Percentiles rank a stretch among this genome's conserved stretches.
Evolutionary conservation across 2,888 invertebrate genomes (phyloP).

Genomic region (Platypus cylindrus): DNA sequence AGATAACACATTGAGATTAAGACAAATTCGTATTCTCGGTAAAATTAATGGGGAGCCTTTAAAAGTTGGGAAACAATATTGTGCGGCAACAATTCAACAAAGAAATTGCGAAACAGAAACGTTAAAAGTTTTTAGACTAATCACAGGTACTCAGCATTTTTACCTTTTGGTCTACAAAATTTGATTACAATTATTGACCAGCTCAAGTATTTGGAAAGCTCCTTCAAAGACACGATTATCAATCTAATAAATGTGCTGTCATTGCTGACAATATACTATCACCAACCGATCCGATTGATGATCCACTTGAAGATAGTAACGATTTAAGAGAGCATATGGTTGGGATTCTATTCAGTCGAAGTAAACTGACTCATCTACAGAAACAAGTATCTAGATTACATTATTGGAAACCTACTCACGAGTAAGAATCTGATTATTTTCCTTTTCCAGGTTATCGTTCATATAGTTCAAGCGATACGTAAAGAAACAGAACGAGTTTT

Average conservation of each 20-base stretch:
- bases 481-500: conserved; percentile 76
- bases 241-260: conserved; percentile 19
- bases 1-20: conserved; percentile 76
- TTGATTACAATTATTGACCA: background rate
- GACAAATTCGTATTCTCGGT: conserved; percentile 66
- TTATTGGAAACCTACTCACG: background rate
- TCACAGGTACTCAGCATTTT: conserved; percentile 56
- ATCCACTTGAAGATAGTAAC: conserved; percentile 37
- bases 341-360: conserved; percentile 87
- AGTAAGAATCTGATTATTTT: background rate
- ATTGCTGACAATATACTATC: conserved; percentile 26
- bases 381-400: conserved; percentile 49
- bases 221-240: conserved; percentile 52
- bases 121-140: conserved; percentile 77
- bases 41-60: conserved; percentile 45
- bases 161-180: background rate
- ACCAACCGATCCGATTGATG: conserved; percentile 33
- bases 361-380: conserved; percentile 84
- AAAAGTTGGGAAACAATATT: conserved; percentile 40
- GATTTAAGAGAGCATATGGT: conserved; percentile 86
- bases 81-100: conserved; percentile 59
- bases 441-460: conserved; percentile 58
- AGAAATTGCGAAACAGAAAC: conserved; percentile 85
- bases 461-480: conserved; percentile 81
- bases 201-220: conserved; percentile 51